These are phyloP conservation scores for Scyliorhinus canicula DNA, from an alignment of 2,797 vertebrate genomes.

Conservation along the genomic window DNA sequence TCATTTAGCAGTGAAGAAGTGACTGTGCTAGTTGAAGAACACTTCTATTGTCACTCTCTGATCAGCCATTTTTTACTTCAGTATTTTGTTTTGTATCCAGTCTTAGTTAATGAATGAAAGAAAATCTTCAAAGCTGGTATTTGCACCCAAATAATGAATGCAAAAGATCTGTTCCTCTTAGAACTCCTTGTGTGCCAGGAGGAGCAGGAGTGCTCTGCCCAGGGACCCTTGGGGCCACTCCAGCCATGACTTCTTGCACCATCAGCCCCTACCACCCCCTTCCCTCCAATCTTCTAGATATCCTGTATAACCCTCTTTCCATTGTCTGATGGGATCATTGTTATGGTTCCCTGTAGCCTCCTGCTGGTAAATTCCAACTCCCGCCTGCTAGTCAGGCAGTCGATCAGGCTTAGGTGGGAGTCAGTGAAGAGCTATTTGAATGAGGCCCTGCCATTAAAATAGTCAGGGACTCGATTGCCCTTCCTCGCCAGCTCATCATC, in stretches of 20 bases:
- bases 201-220: neutral
- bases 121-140: neutral
- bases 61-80: neutral
- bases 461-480: neutral
- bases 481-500: neutral
- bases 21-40: neutral
- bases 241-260: neutral
- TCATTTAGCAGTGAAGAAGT: neutral
- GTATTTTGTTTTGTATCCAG: neutral
- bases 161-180: neutral
- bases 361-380: neutral
- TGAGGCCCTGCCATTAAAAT: neutral
- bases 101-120: neutral
- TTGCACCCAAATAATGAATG: neutral
- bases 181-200: neutral
- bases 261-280: neutral
- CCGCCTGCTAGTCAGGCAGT: neutral
- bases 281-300: neutral
- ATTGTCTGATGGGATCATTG: neutral
- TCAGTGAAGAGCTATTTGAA: neutral
- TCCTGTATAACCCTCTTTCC: neutral
- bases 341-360: neutral
- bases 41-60: neutral
- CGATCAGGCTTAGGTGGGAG: neutral
- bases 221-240: neutral